Percentiles rank a stretch among this genome's conserved stretches.
phyloP scores from a whole-genome alignment of 2,797 vertebrate species.

The Enteromius viviparus region DNA sequence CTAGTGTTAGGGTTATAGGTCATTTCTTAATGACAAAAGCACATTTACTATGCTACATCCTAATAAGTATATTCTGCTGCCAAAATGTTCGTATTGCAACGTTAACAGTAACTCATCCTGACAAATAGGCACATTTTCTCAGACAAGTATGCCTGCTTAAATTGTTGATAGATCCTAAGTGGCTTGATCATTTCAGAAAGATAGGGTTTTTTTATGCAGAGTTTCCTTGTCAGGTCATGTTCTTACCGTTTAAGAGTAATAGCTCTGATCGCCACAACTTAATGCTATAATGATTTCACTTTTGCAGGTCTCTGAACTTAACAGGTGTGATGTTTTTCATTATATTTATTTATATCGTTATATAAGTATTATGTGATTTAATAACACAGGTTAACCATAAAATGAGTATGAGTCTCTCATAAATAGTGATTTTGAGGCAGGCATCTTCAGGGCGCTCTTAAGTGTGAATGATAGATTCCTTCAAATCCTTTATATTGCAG shows the following conservation, averaged over 20 bases:
- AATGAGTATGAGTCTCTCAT: not conserved
- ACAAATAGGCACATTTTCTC: not conserved
- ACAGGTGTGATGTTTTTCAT: not conserved
- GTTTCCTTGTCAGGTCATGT: not conserved
- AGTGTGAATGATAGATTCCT: not conserved
- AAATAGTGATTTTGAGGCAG: not conserved
- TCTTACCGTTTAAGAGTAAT: not conserved
- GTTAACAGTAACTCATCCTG: not conserved
- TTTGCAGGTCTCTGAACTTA: not conserved
- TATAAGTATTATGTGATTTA: not conserved
- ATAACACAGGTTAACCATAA: not conserved
- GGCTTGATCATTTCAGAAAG: slow-evolving; percentile 3
- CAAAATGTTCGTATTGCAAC: not conserved
- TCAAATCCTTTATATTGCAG: not conserved
- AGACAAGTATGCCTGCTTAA: slow-evolving; percentile 13
- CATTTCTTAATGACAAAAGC: not conserved
- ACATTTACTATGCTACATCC: not conserved
- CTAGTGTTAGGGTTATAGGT: not conserved
- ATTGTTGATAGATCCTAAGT: not conserved
- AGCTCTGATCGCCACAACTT: not conserved
- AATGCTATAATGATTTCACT: not conserved
- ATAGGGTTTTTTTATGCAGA: not conserved
- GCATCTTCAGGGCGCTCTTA: slow-evolving; percentile 3
- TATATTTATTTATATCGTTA: not conserved
- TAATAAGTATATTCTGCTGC: not conserved